Conservation (phyloP, 1,140 invertebrate species). For the Hylaeus volcanicus region DNA sequence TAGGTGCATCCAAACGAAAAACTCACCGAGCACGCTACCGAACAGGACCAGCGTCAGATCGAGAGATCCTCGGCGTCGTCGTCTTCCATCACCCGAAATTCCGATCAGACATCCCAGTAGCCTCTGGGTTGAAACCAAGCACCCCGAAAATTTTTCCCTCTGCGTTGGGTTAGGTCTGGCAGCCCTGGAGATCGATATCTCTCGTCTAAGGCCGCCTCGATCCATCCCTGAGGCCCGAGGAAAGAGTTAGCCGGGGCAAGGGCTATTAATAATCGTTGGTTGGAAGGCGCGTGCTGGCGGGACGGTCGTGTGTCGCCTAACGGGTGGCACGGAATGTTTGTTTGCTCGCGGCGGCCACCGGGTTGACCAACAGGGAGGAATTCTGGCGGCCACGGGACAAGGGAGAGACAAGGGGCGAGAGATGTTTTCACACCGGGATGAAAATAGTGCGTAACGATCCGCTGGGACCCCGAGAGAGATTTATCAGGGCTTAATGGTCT, state of each 20-base stretch:
- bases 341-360: slow-evolving; percentile 66
- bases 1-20: neutral
- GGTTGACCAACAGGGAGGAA: slow-evolving; percentile 70
- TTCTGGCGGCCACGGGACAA: slow-evolving; percentile 7
- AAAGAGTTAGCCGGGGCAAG: slow-evolving; percentile 45
- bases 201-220: neutral
- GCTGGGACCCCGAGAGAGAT: slow-evolving; percentile 48
- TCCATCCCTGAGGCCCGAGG: slow-evolving; percentile 33
- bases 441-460: slow-evolving; percentile 54
- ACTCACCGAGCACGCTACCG: neutral
- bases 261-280: slow-evolving; percentile 61
- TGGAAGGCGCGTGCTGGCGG: slow-evolving; percentile 51
- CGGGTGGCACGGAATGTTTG: slow-evolving; percentile 69
- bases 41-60: neutral
- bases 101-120: slow-evolving; percentile 3
- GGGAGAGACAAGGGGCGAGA: slow-evolving; percentile 32
- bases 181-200: slow-evolving; percentile 21
- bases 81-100: slow-evolving; percentile 15
- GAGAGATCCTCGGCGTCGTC: neutral
- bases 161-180: no score
- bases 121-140: slow-evolving; percentile 7
- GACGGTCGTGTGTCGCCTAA: slow-evolving; percentile 66
- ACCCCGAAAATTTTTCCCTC: slow-evolving; percentile 28
- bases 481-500: slow-evolving; percentile 77
- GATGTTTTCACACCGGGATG: slow-evolving; percentile 66